Base-by-base conservation (phyloP, 2,888 invertebrate species). In the Drosophila meridiana region DNA sequence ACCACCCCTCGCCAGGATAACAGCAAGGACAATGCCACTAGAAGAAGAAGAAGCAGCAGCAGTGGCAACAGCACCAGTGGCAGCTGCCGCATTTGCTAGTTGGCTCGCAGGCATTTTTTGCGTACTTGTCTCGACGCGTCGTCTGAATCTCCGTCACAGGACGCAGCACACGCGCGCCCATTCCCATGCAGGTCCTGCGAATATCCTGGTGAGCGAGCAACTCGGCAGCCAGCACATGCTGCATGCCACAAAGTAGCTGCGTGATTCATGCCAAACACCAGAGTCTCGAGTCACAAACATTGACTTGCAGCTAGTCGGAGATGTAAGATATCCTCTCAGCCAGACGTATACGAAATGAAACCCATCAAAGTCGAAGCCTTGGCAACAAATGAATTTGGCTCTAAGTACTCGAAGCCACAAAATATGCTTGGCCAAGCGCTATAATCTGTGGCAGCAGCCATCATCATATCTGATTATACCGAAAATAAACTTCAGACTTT, bases 101-200 rank as follows among this genome's bases (percentile, higher is more conserved):
- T 87, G 80, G 78, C 89, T 85, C 45, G 81, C 88, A 88, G 90
- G 83, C 88, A 87, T 87, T 79, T 83, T 86, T 80, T 76, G 85
- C 80, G 85, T 87, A 82, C 89, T 89, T 84, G 85, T 89, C 89
- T 73, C 82, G 78, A 78, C 78, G 84, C 75, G 82, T 83, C 62
- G 63, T 72, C 73, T 76, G 82, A 72, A 82, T 87, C 85, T 72
- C 64, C 67, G 63, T 55, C 57, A 68, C 63, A 73, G 75, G 69
- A 50, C 70, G 67, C 32, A 58, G 69, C 87, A 81, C 85, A 86
- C 87, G 85, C 87, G 69, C 79, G 58, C 89, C 61, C 84, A 76
- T 83, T 77, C 82, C 82, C 65, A 67, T 59, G 74, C 79, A 75
- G 73, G 56, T 62, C 34, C 71, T 60, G 66, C 50, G 20, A 67